phyloP scores from a whole-genome alignment of 2,797 vertebrate genomes.

The Galaxias olidus region DNA sequence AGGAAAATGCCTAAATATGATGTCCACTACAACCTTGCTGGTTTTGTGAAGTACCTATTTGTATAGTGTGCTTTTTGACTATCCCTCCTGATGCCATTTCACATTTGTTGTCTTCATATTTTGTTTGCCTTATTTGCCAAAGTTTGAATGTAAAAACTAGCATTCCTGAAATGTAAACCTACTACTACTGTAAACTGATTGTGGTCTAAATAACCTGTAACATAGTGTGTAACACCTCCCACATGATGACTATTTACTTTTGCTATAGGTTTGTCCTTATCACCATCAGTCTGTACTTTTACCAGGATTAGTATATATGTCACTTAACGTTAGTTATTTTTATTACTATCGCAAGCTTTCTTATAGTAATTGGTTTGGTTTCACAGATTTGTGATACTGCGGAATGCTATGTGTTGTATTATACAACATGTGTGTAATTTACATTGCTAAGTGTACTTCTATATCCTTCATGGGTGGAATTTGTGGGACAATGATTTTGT shows the following conservation, averaged over 20 bases:
- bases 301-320: constrained; percentile 27
- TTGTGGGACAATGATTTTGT: no score
- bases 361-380: constrained; percentile 32
- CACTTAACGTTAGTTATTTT: constrained; percentile 48
- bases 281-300: constrained; percentile 19
- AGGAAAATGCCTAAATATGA: no score
- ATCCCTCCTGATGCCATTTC: constrained; percentile 25
- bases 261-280: background rate
- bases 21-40: no score
- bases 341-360: constrained; percentile 32
- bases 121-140: constrained; percentile 59
- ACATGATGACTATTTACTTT: no score
- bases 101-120: constrained; percentile 21
- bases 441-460: no score
- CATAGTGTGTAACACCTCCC: no score
- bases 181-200: no score
- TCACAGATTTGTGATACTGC: constrained; percentile 31
- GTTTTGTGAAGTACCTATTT: no score
- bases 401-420: constrained; percentile 34
- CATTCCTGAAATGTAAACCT: no score
- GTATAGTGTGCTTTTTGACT: background rate
- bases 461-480: no score
- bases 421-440: no score
- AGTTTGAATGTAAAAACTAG: constrained; percentile 62
- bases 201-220: no score